phyloP scores from a whole-genome alignment of 2,888 invertebrate genomes.

The Tachina fera region DNA sequence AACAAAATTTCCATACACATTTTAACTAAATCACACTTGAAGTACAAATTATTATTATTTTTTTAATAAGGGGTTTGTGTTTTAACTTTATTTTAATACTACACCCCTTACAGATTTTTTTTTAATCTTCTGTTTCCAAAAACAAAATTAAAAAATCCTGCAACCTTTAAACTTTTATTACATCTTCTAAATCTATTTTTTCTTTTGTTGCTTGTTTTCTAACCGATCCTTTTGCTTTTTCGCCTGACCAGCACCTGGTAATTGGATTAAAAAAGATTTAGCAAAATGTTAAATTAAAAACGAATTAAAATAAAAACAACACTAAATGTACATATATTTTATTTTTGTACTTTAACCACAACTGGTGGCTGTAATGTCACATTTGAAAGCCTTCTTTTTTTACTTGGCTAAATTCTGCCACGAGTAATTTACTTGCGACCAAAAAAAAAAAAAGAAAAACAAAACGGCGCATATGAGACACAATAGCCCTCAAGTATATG shows the following conservation, averaged over 20 bases:
- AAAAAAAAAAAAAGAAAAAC: background rate
- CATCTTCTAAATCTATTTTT: constrained; percentile 42
- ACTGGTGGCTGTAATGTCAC: constrained; percentile 56
- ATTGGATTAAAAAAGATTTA: constrained; percentile 70
- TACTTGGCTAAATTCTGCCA: constrained; percentile 21
- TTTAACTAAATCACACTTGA: too few species aligned
- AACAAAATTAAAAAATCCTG: background rate
- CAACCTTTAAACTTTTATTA: constrained; percentile 15
- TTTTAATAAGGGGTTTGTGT: too few species aligned
- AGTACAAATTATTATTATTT: too few species aligned
- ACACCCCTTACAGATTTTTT: background rate
- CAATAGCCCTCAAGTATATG: background rate
- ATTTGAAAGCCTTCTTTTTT: constrained; percentile 21
- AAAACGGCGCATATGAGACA: background rate
- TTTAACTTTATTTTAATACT: too few species aligned
- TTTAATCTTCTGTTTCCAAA: background rate
- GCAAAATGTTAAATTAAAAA: constrained; percentile 49
- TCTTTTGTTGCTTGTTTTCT: background rate
- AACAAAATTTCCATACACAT: too few species aligned
- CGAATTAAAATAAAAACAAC: constrained; percentile 45
- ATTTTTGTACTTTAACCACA: background rate
- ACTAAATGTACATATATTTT: constrained; percentile 39
- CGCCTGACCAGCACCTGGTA: constrained; percentile 57
- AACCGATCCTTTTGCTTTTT: constrained; percentile 30
- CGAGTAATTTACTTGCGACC: constrained; percentile 16